Evolutionary conservation across 2,888 invertebrate species (phyloP), one percentile per base, ranked within the genome.

Genomic region (Hirtodrosophila trivittata): DNA sequence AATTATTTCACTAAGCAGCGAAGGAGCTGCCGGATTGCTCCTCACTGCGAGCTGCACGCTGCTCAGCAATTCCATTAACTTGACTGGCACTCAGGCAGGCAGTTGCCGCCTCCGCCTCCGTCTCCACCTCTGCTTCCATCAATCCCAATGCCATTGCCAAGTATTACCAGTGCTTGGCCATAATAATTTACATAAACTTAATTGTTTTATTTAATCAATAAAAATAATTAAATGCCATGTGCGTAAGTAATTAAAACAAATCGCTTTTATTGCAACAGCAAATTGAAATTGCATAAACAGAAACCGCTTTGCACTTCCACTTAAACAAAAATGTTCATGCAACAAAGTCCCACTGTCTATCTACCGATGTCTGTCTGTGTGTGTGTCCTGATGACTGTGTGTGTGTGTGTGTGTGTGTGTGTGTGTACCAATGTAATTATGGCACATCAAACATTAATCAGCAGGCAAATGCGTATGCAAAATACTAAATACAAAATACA

Each of bases 171-270:
- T 52, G 60, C 66, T 51, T 39, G 51, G 58, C 62, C 51, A 55
- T 66, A 73, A 76, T 76, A 68, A 85, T 85, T 85, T 83, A 76
- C 87, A 87, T 87, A 83, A 86, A 80, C 81, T 80, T 85, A 87
- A 85, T 85, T 87, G 85, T 86, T 85, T 85, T 85, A 85, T 87
- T 85, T 87, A 85, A 83, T 85, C 86, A 87, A 85, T 85, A 87
- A 87, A 80, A 86, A 86, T 86, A 85, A 83, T 86, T 80, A 77
- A 83, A 87, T 86, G 71, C 80, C 87, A 85, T 85, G 80, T 84
- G 82, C 86, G 86, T 75, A 80, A 80, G 80, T 83, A 86, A 83
- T 86, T 84, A 86, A 83, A 83, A 77, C 82, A 83, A 86, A 83
- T 83, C 86, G 86, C 59, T 83, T 83, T 84, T 83, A 83, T 74